A percentile compares a stretch with the other conserved stretches of the same genome.
Conservation (phyloP, 1,140 invertebrate genomes). For the Lepidurus apus region DNA sequence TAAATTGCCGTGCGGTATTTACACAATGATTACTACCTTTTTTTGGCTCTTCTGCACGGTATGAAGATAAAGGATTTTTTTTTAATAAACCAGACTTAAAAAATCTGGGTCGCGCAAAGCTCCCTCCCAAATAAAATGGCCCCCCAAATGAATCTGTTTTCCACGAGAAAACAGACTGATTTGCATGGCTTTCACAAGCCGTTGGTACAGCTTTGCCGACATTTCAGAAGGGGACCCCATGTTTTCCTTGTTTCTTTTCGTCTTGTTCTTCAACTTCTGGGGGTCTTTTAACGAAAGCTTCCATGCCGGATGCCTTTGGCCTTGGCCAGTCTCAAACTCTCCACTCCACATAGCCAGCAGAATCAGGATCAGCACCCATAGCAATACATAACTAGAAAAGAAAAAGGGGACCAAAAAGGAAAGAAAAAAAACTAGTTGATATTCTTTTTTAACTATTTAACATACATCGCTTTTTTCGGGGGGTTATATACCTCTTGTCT, state of each 20-base stretch:
- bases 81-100: background rate
- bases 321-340: slow-evolving; percentile 7
- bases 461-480: slow-evolving; percentile 25
- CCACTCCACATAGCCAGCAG: slow-evolving; percentile 11
- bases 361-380: slow-evolving; percentile 18
- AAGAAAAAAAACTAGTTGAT: slow-evolving; percentile 10
- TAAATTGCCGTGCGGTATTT: background rate
- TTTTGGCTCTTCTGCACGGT: background rate
- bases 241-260: slow-evolving; percentile 22
- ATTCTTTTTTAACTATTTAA: slow-evolving; percentile 27
- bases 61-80: background rate
- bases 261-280: slow-evolving; percentile 26
- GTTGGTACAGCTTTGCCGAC: background rate
- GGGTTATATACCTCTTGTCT: slow-evolving; percentile 1
- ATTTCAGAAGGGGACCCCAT: background rate
- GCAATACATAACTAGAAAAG: slow-evolving; percentile 24
- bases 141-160: background rate
- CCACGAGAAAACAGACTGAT: background rate
- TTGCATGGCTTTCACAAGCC: slow-evolving; percentile 18
- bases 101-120: background rate
- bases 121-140: background rate
- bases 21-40: background rate
- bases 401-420: slow-evolving; percentile 20
- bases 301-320: slow-evolving; percentile 30
- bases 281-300: slow-evolving; percentile 31